Conservation (phyloP, 1,140 invertebrate species). For the Wiebesia pumilae region DNA sequence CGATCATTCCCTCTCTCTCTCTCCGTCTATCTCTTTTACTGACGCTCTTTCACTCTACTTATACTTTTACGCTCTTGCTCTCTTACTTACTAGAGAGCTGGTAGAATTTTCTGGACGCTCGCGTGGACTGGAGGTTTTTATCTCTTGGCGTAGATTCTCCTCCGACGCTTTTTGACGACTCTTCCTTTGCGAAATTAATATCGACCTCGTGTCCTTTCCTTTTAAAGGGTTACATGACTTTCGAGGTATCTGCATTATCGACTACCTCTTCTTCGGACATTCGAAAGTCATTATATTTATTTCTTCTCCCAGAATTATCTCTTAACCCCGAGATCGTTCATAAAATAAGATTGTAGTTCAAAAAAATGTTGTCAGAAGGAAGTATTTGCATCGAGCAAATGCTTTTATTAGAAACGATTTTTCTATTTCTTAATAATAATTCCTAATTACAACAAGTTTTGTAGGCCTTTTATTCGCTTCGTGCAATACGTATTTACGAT, state of each 20-base stretch:
- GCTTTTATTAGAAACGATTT: background rate
- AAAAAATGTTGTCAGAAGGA: background rate
- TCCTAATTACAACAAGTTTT: background rate
- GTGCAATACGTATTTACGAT: background rate
- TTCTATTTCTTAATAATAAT: background rate
- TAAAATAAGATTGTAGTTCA: background rate
- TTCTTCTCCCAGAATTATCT: background rate
- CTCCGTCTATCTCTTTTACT: slow-evolving; percentile 35
- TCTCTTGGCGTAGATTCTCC: background rate
- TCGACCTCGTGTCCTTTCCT: slow-evolving; percentile 4
- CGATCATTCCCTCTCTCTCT: slow-evolving; percentile 43
- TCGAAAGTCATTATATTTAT: slow-evolving; percentile 11
- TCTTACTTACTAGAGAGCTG: slow-evolving; percentile 40
- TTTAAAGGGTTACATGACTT: background rate
- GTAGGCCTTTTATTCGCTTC: background rate
- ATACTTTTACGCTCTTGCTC: slow-evolving; percentile 48
- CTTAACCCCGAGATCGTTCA: background rate
- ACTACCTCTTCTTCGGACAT: background rate
- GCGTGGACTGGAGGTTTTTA: slow-evolving; percentile 30
- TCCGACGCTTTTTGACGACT: background rate
- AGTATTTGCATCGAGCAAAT: background rate
- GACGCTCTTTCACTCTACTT: slow-evolving; percentile 31
- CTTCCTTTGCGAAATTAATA: slow-evolving; percentile 14
- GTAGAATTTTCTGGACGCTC: slow-evolving; percentile 45
- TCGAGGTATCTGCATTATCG: slow-evolving; percentile 32